Evolutionary conservation across 2,113 vertebrate genomes (phyloP).

Genomic region (Chelonoidis abingdonii): DNA sequence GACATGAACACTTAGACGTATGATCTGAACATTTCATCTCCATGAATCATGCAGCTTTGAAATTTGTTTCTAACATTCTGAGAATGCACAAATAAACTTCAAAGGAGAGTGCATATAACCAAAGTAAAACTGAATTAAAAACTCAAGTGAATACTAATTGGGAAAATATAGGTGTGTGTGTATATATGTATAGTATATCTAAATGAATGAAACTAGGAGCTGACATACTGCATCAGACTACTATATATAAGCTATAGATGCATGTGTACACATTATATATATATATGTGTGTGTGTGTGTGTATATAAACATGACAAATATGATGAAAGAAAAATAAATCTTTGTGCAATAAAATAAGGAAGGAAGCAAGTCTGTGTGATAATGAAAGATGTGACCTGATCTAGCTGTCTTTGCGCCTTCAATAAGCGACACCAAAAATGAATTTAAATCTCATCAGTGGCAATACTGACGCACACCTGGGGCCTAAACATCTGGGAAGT

Average conservation of each 20-base stretch:
- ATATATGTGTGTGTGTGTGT: too few species aligned
- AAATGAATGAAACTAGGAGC: background rate
- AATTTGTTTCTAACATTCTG: background rate
- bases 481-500: constrained; percentile 60
- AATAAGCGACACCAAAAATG: fast-evolving
- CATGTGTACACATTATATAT: background rate
- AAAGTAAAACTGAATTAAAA: background rate
- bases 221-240: background rate
- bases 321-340: background rate
- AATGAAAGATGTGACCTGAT: background rate
- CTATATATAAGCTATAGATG: background rate
- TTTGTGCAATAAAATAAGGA: constrained; percentile 1
- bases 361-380: constrained; percentile 27
- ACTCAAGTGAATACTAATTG: background rate
- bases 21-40: background rate
- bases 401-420: constrained; percentile 32
- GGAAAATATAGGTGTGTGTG: background rate
- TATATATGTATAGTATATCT: background rate
- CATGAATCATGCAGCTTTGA: background rate
- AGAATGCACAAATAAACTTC: background rate
- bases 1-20: background rate
- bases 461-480: constrained; percentile 38
- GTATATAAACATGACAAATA: background rate
- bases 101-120: background rate
- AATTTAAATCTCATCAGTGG: constrained; percentile 64